These are phyloP conservation scores for Nasonovia ribisnigri DNA, from an alignment of 2,888 invertebrate species.

Conservation along the genomic window DNA sequence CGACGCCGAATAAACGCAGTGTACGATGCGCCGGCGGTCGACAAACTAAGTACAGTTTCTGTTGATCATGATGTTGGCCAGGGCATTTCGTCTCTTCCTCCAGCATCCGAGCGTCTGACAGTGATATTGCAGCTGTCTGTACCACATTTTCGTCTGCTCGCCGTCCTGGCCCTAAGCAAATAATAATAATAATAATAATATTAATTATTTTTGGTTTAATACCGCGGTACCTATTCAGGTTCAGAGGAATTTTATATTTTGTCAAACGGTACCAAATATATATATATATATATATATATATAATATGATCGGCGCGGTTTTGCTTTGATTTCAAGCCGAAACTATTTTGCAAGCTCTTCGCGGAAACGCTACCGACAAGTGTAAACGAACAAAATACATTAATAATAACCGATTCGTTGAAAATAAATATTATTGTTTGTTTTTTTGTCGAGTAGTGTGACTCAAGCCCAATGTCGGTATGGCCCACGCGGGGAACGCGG, in stretches of 20 bases:
- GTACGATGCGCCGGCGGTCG: background rate
- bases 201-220: background rate
- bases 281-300: too few relatives aligned
- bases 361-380: background rate
- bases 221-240: background rate
- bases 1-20: background rate
- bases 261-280: background rate
- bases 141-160: conserved; percentile 89
- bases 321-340: background rate
- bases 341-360: background rate
- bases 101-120: conserved; percentile 93
- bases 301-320: background rate
- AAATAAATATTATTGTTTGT: background rate
- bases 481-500: too few relatives aligned
- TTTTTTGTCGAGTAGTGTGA: too few relatives aligned
- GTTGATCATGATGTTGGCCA: conserved; percentile 98
- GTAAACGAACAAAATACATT: background rate
- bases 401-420: background rate
- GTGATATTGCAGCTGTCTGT: conserved; percentile 89
- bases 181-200: conserved; percentile 64
- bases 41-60: conserved; percentile 71
- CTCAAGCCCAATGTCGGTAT: too few relatives aligned
- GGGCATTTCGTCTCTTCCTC: conserved; percentile 90
- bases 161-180: conserved; percentile 87
- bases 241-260: background rate